phyloP scores from a whole-genome alignment of 2,888 invertebrate species.

The Salpingus planirostris region DNA sequence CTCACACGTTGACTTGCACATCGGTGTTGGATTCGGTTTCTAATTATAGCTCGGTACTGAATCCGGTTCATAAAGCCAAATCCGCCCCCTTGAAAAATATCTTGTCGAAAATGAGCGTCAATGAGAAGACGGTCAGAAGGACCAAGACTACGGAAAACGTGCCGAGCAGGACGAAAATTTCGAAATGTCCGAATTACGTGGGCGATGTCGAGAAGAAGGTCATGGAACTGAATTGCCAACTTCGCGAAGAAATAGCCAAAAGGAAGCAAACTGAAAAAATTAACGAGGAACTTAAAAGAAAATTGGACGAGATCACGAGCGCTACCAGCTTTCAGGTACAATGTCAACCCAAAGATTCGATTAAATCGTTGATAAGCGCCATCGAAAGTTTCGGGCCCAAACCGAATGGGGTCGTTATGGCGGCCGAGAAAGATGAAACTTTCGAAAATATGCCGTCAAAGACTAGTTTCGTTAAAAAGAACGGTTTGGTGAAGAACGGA shows the following conservation, averaged over 20 bases:
- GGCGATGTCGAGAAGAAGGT: slow-evolving; percentile 19
- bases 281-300: slow-evolving; percentile 51
- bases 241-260: slow-evolving; percentile 52
- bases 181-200: too few species aligned
- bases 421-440: background rate
- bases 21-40: slow-evolving; percentile 22
- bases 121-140: slow-evolving; percentile 19
- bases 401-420: background rate
- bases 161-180: slow-evolving; percentile 1
- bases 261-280: slow-evolving; percentile 55
- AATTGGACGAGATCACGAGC: slow-evolving; percentile 46
- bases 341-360: slow-evolving; percentile 5
- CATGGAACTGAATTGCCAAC: slow-evolving; percentile 46
- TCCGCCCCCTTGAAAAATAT: slow-evolving; percentile 26
- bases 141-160: slow-evolving; percentile 21
- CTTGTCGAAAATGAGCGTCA: slow-evolving; percentile 13
- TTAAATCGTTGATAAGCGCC: slow-evolving; percentile 10
- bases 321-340: slow-evolving; percentile 9
- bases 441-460: too few species aligned
- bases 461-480: slow-evolving; percentile 4
- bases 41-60: slow-evolving; percentile 14
- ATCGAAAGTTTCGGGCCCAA: background rate
- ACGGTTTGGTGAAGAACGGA: slow-evolving; percentile 10
- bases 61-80: slow-evolving; percentile 24
- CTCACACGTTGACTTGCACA: slow-evolving; percentile 24